These are phyloP conservation scores for Drosophila antonietae DNA, from an alignment of 2,888 invertebrate genomes.

Conservation along the genomic window DNA sequence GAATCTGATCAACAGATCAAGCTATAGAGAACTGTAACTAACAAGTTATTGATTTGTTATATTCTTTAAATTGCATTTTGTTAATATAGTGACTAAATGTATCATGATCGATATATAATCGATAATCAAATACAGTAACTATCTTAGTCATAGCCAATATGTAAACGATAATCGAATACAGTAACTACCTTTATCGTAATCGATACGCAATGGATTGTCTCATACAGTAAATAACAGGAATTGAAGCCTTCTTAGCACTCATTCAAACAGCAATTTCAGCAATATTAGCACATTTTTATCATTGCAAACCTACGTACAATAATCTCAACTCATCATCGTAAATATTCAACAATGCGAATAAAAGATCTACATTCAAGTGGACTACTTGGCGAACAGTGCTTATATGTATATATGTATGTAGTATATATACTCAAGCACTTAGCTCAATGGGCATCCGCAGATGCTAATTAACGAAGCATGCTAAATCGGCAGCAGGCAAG, in stretches of 20 bases:
- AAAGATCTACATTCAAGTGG: constrained; percentile 17
- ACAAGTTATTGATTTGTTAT: no score
- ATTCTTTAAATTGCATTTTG: no score
- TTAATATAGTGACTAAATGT: no score
- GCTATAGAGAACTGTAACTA: no score
- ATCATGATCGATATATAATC: neutral
- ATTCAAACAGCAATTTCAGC: neutral
- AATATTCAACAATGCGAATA: constrained; percentile 14
- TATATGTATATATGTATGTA: neutral
- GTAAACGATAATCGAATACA: no score
- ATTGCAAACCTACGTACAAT: neutral
- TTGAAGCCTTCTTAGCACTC: neutral
- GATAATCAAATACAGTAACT: neutral
- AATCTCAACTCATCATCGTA: neutral
- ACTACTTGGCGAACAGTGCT: constrained; percentile 4
- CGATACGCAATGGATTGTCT: neutral
- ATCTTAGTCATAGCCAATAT: no score
- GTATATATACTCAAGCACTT: constrained; percentile 31
- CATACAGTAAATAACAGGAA: neutral
- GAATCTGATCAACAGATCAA: no score
- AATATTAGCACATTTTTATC: neutral
- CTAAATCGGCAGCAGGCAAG: constrained; percentile 19
- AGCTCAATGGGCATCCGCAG: constrained; percentile 7
- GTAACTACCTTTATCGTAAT: neutral
- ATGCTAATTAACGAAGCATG: constrained; percentile 50